Conservation (phyloP, 2,113 vertebrate species). For the Ameiurus melas region DNA sequence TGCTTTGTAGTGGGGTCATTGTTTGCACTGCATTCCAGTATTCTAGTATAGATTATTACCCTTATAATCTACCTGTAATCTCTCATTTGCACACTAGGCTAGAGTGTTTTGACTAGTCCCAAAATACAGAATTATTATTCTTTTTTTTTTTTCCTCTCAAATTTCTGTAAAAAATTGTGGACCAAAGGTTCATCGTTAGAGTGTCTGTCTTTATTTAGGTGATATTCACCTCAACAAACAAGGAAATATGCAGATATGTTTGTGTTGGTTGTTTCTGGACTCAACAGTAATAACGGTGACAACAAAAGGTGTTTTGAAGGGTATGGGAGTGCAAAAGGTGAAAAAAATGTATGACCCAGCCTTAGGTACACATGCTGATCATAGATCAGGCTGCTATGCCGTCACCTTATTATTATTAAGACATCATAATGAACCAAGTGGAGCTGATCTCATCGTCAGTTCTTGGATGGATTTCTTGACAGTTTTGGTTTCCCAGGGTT, state of each 20-base stretch:
- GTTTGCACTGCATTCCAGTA: slow-evolving; percentile 77
- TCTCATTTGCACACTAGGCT: slow-evolving; percentile 79
- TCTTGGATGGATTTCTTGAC: slow-evolving; percentile 10
- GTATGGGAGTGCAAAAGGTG: slow-evolving; percentile 36
- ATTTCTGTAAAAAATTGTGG: slow-evolving; percentile 74
- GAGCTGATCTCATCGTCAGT: slow-evolving; percentile 18
- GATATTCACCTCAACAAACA: slow-evolving; percentile 65
- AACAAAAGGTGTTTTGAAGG: slow-evolving; percentile 34
- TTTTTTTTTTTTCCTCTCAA: slow-evolving; percentile 75
- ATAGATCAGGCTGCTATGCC: slow-evolving; percentile 55
- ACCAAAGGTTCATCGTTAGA: slow-evolving; percentile 75
- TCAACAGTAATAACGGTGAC: slow-evolving; percentile 35
- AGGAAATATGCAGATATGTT: slow-evolving; percentile 58
- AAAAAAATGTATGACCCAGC: slow-evolving; percentile 39
- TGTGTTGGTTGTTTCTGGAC: slow-evolving; percentile 51
- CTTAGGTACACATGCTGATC: slow-evolving; percentile 56
- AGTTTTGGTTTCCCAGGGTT: slow-evolving; percentile 1
- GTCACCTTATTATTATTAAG: slow-evolving; percentile 40
- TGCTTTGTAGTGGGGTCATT: slow-evolving; percentile 62
- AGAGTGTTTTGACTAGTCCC: slow-evolving; percentile 76
- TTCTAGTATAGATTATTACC: slow-evolving; percentile 73
- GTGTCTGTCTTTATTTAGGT: slow-evolving; percentile 61
- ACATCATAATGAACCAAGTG: slow-evolving; percentile 25
- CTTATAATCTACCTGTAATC: slow-evolving; percentile 73
- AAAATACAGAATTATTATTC: slow-evolving; percentile 69